Base-by-base conservation (phyloP, 1,140 invertebrate genomes). In the Camponotus floridanus region DNA sequence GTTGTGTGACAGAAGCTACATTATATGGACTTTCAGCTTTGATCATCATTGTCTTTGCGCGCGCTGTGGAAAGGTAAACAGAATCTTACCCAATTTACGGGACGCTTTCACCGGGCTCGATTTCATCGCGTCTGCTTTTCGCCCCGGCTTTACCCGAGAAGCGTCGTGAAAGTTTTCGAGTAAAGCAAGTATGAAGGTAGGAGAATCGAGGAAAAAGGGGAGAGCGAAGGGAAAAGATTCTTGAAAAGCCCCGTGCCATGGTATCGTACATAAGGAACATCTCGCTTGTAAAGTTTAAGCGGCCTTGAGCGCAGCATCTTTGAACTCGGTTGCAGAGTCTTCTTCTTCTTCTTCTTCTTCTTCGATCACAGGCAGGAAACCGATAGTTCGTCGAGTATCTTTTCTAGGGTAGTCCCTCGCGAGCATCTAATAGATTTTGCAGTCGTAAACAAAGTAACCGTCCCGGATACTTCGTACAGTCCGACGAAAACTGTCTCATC, bases 41-140 rank as follows among this genome's bases (percentile, higher is more conserved):
- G 76, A 80, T 80, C 65, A 51, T 57, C 78, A 71, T 80, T 70
- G 78, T 80, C 48, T 80, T 80, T 70, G 65, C 48, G 78, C 45
- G 78, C 33, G 64, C 33, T 9, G 78, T 36, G 9, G 65, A 80
- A 80, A 80, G 78, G 65, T 70, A 80, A 80, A 80, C 78, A 80
- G 78, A 80, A 80, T 80, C 65, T 80, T 71, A 80, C 78, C 78
- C 67, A 80, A 80, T 80, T 80, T 80, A 70, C 65, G 78, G 26
- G 48, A 70, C 21, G 78, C 65, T 80, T 80, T 71, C 78, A 59
- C 78, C 78, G 48, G 36, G 78, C 65, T 80, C 48, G 78, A 80
- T 80, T 80, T 80, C 64, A 71, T 71, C 65, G 65, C 21, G 76
- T 15, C 64, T 71, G 78, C 65, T 71, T 80, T 80, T 57, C 65